Evolutionary conservation across 2,888 invertebrate genomes (phyloP), one percentile per base, ranked within the genome.

Genomic region (Charanyca ferruginea): DNA sequence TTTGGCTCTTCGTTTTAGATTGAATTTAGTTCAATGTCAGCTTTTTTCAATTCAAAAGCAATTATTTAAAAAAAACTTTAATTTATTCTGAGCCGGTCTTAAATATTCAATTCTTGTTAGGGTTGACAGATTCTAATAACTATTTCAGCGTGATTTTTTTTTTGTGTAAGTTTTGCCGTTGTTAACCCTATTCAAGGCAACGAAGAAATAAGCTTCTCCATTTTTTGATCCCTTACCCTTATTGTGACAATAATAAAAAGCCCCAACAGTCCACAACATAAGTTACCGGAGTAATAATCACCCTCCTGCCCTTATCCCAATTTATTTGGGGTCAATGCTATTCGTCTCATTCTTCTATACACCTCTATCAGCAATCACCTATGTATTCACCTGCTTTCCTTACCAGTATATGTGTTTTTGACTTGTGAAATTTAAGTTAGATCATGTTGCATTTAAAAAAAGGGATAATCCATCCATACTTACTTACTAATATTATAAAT

Each of bases 171-270:
- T n/a, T n/a, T n/a, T n/a, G 16, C 9, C 38, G 5, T 16, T 16
- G 38, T 38, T 5, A 5, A 25, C n/a, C 7, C 6, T n/a, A 20
- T n/a, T 16, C 3, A 13, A 65, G 11, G n/a, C 20, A 47, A 63
- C 20, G 25, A 28, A 22, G 16, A n/a, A 38, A 11, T 11, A 18
- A 16, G 32, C 1, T 35, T 35, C 32, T 8, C 25, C 16, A 35
- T 48, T 63, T 35, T 72, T 49, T 66, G 72, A 72, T 72, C 35
- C 35, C 28, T 28, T 11, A 42, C 42, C 64, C 42, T 42, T 66
- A 72, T 49, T 62, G 48, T 72, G 64, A 42, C 72, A 66, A 63
- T 49, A 66, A 48, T 62, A 66, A 49, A 62, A 72, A 32, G 7
- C 28, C 62, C 23, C 25, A 18, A 48, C 16, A 62, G 20, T 62